Conservation (phyloP, 2,113 vertebrate species). For the Lycaon pictus region DNA sequence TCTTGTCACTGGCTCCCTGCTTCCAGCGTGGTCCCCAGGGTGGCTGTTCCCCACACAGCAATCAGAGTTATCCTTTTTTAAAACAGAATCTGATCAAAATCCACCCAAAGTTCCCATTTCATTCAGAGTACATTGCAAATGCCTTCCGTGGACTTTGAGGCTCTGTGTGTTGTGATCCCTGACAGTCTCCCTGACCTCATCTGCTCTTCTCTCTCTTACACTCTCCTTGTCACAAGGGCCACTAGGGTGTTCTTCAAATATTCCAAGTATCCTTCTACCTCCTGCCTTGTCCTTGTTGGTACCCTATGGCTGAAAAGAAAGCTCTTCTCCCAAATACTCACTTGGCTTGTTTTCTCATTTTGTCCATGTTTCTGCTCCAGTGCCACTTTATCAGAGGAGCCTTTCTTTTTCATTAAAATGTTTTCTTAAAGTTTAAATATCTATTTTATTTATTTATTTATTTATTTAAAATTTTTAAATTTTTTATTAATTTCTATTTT, state of each 20-base stretch:
- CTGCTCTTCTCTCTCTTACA: not conserved
- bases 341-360: not conserved
- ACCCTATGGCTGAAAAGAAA: not conserved
- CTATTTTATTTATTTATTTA: too few relatives aligned
- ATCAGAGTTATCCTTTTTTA: not conserved
- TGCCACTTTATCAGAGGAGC: not conserved
- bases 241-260: not conserved
- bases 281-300: not conserved
- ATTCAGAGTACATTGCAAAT: not conserved
- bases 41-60: not conserved
- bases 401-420: not conserved
- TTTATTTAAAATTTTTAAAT: too few relatives aligned
- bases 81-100: slow-evolving; percentile 44
- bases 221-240: not conserved
- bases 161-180: not conserved
- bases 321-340: not conserved
- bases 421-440: not conserved
- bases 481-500: not conserved
- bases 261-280: not conserved
- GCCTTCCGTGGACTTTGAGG: not conserved
- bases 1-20: too few relatives aligned
- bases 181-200: not conserved
- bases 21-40: not conserved
- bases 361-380: not conserved
- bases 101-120: not conserved